Evolutionary conservation across 2,797 vertebrate genomes (phyloP).

Genomic region (Tokudaia muenninki): DNA sequence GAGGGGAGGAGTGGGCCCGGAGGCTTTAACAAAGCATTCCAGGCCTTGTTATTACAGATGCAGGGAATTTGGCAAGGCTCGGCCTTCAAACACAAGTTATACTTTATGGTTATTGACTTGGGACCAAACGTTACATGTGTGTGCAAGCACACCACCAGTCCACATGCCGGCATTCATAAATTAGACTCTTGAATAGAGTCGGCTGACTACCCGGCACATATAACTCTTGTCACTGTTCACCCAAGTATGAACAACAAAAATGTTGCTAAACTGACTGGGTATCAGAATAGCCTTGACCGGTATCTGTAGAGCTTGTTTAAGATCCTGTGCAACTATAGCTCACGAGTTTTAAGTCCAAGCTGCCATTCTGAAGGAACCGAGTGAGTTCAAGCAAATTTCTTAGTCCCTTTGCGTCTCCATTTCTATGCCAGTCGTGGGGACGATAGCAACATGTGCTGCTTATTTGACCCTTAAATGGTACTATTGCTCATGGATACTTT

Average conservation of each 20-base stretch:
- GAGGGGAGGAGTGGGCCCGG: neutral
- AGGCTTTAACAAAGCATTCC: neutral
- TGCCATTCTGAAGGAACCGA: neutral
- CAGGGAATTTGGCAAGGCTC: neutral
- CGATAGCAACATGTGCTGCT: neutral
- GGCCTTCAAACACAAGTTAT: neutral
- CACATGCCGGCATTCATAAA: neutral
- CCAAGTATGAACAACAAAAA: neutral
- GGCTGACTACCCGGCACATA: neutral
- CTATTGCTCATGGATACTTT: neutral
- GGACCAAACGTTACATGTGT: neutral
- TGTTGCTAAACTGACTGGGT: neutral
- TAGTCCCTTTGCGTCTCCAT: neutral
- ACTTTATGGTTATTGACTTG: neutral
- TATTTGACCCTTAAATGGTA: neutral
- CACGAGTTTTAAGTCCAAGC: neutral
- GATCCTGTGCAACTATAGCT: neutral
- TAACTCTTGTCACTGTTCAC: neutral
- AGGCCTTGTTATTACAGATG: neutral
- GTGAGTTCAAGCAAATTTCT: neutral
- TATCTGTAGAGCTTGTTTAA: neutral
- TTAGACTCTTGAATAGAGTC: neutral
- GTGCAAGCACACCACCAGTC: neutral
- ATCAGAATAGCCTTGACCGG: neutral
- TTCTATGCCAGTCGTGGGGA: neutral